A percentile compares a stretch with the other conserved stretches of the same genome.
phyloP scores from a whole-genome alignment of 2,797 vertebrate species.

The Lerista edwardsae region DNA sequence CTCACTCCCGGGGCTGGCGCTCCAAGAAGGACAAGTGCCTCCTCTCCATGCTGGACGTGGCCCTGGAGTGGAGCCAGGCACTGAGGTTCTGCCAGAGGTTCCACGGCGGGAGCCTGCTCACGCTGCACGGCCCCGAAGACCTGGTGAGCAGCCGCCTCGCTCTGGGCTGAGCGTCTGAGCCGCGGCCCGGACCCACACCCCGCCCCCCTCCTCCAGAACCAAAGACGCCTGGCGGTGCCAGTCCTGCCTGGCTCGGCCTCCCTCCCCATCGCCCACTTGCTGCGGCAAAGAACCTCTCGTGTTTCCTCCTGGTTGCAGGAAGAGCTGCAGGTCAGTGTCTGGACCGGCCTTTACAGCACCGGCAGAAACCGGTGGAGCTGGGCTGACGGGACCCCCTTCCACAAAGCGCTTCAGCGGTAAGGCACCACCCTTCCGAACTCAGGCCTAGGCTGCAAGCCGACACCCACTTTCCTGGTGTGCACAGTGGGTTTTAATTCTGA shows the following conservation, averaged over 20 bases:
- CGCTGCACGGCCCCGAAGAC: not conserved
- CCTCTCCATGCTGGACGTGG: not conserved
- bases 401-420: constrained; percentile 20
- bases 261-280: no score
- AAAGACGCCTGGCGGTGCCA: no score
- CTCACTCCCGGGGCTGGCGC: not conserved
- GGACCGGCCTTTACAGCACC: constrained; percentile 19
- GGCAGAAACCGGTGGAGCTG: constrained; percentile 1
- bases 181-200: no score
- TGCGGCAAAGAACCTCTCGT: not conserved
- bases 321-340: constrained; percentile 5
- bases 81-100: constrained; percentile 39
- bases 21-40: constrained; percentile 25
- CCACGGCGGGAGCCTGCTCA: not conserved
- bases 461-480: not conserved
- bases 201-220: no score
- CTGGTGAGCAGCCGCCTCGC: constrained; percentile 1
- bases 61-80: constrained; percentile 21
- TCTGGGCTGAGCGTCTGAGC: no score
- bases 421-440: not conserved
- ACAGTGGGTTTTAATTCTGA: not conserved
- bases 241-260: no score
- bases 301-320: constrained; percentile 14
- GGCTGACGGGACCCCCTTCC: constrained; percentile 3
- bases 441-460: not conserved